Evolutionary conservation across 2,113 vertebrate genomes (phyloP).

Genomic region (Mandrillus leucophaeus): DNA sequence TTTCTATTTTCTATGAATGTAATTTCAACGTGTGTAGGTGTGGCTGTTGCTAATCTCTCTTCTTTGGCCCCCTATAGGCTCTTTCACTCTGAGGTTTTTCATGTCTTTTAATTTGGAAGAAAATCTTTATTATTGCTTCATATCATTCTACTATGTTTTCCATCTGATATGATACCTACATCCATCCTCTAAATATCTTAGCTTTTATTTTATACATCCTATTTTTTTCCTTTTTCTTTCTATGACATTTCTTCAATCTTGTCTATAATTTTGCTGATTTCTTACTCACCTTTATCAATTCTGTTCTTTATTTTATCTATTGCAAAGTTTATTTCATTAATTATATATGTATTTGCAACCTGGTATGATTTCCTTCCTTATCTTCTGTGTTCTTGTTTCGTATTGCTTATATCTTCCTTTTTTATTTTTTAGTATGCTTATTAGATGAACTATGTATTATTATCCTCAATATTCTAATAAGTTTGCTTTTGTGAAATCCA

Average conservation of each 20-base stretch:
- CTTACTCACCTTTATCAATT: background rate
- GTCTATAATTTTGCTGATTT: background rate
- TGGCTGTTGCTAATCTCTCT: background rate
- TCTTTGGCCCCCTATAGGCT: background rate
- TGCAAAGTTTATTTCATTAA: background rate
- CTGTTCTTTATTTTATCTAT: background rate
- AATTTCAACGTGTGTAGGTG: background rate
- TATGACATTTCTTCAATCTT: background rate
- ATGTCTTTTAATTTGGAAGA: background rate
- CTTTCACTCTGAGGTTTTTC: background rate
- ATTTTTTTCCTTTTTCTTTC: background rate
- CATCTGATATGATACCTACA: background rate
- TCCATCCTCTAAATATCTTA: background rate
- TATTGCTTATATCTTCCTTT: background rate
- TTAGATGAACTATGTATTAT: background rate
- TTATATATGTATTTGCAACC: background rate
- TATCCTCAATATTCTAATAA: background rate
- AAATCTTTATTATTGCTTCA: background rate
- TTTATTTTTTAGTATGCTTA: background rate
- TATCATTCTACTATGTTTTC: background rate
- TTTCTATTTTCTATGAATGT: background rate
- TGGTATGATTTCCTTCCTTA: background rate
- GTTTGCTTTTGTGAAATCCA: background rate
- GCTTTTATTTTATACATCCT: background rate
- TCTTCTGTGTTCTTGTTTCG: background rate